Conservation (phyloP, 2,113 vertebrate species). For the Dasypus novemcinctus region DNA sequence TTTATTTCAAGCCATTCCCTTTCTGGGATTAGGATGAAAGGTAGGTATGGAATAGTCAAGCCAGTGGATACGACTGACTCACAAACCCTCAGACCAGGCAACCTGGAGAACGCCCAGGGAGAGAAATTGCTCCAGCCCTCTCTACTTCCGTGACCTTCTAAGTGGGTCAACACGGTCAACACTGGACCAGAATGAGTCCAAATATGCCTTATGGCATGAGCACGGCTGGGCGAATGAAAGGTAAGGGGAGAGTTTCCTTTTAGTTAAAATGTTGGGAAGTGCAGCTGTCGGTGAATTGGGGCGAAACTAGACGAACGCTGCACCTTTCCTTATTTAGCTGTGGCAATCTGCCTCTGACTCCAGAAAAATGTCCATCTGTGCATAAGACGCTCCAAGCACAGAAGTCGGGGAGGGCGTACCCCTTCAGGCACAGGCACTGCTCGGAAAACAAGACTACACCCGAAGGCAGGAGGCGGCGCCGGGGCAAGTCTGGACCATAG, state of each 20-base stretch:
- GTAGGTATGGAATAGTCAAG: neutral
- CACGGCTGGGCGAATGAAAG: neutral
- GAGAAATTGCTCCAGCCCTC: neutral
- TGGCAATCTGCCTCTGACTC: neutral
- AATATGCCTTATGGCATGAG: neutral
- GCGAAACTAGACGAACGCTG: neutral
- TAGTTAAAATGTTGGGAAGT: neutral
- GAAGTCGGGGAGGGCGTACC: neutral
- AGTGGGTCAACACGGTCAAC: neutral
- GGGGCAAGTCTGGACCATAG: rapidly evolving
- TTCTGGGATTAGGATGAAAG: neutral
- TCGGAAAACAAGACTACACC: neutral
- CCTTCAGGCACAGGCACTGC: neutral
- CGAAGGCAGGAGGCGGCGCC: neutral
- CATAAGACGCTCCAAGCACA: neutral
- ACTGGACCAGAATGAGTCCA: neutral
- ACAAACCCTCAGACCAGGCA: neutral
- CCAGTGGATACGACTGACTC: neutral
- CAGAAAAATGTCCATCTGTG: neutral
- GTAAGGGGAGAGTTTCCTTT: neutral
- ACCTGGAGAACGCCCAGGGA: neutral
- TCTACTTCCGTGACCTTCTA: neutral
- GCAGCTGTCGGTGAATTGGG: neutral
- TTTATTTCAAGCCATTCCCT: slow-evolving; percentile 1
- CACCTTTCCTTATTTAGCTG: neutral